Evolutionary conservation across 2,888 invertebrate species (phyloP).

Genomic region (Drosophila robusta): DNA sequence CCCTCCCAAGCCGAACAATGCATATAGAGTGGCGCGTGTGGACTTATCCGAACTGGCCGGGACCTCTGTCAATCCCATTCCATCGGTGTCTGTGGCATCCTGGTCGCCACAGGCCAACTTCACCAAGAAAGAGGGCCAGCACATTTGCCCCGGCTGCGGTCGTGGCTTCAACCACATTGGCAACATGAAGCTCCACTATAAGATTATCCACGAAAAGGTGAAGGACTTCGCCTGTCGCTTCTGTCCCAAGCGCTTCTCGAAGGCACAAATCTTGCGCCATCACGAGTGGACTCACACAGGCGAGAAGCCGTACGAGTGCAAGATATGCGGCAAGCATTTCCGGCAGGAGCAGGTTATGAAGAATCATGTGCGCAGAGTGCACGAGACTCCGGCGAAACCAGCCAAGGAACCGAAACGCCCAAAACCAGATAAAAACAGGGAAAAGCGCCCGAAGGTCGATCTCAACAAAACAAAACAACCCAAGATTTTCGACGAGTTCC

Average conservation of each 20-base stretch:
- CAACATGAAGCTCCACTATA: slow-evolving; percentile 82
- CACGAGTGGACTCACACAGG: slow-evolving; percentile 84
- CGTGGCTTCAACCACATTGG: slow-evolving; percentile 82
- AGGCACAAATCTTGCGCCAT: slow-evolving; percentile 81
- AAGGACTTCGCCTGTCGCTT: slow-evolving; percentile 82
- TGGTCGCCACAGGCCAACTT: slow-evolving; percentile 82
- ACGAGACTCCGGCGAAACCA: slow-evolving; percentile 68
- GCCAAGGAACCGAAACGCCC: slow-evolving; percentile 44
- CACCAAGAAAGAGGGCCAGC: slow-evolving; percentile 82
- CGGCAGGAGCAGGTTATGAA: slow-evolving; percentile 80
- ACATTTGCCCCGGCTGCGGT: slow-evolving; percentile 82
- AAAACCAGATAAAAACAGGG: slow-evolving; percentile 23
- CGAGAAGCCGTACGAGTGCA: slow-evolving; percentile 82
- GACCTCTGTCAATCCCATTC: slow-evolving; percentile 80
- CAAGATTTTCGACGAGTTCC: slow-evolving; percentile 62
- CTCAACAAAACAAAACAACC: slow-evolving; percentile 27
- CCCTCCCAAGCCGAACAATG: slow-evolving; percentile 67
- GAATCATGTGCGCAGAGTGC: slow-evolving; percentile 77
- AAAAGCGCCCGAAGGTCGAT: slow-evolving; percentile 38
- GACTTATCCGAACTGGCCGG: slow-evolving; percentile 81
- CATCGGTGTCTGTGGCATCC: slow-evolving; percentile 79
- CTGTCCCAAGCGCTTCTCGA: slow-evolving; percentile 82
- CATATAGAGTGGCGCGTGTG: slow-evolving; percentile 77
- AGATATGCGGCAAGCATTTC: slow-evolving; percentile 77
- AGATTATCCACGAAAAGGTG: slow-evolving; percentile 82